Conservation (phyloP, 2,888 invertebrate genomes). For the Galerucella pusilla region DNA sequence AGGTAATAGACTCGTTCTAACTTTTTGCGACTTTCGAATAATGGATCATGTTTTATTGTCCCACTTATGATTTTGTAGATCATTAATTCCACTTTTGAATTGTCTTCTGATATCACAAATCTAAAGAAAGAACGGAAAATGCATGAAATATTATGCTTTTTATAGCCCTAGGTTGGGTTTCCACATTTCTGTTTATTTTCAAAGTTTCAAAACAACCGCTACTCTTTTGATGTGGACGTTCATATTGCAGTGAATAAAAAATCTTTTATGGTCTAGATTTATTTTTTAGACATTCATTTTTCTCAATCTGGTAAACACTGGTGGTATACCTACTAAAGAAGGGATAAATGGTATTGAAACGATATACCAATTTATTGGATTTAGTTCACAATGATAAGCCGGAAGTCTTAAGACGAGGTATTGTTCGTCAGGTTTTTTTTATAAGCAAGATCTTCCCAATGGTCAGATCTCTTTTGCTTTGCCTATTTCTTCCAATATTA, state of each 20-base stretch:
- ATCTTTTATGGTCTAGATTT: constrained; percentile 1
- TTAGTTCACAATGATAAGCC: no score
- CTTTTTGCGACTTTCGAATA: no score
- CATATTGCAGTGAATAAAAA: background rate
- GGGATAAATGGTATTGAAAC: no score
- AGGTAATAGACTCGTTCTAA: no score
- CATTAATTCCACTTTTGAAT: constrained; percentile 9
- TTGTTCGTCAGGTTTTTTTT: no score
- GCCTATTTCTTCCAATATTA: no score
- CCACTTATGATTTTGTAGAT: constrained; percentile 13
- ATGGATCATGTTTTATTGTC: background rate
- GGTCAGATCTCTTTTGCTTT: background rate
- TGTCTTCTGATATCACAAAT: background rate
- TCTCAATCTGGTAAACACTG: background rate
- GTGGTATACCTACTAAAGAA: background rate
- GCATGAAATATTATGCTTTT: constrained; percentile 12
- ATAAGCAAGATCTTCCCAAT: no score
- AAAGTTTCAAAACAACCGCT: constrained; percentile 17
- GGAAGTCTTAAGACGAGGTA: no score
- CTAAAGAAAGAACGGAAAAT: constrained; percentile 8
- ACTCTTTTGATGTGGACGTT: constrained; percentile 6
- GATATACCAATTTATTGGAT: no score
- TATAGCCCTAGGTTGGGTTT: background rate
- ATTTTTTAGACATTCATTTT: background rate
- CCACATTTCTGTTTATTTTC: constrained; percentile 1